phyloP scores from a whole-genome alignment of 64 coral and sea anemone species.

The Exaiptasia diaphana region DNA sequence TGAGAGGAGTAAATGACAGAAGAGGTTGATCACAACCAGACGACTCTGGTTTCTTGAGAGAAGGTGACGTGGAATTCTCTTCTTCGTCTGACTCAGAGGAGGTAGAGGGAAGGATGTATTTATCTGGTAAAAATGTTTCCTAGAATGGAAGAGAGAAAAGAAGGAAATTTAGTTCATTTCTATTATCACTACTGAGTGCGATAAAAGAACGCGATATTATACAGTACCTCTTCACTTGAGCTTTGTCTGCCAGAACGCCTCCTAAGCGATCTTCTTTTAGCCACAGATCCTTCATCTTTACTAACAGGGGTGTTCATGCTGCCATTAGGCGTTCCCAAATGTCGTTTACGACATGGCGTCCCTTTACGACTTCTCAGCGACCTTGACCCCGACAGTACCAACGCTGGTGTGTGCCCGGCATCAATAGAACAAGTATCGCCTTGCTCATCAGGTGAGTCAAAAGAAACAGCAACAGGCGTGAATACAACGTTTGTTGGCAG shows the following conservation, averaged over 20 bases:
- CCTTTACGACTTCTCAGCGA: background rate
- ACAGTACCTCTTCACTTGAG: background rate
- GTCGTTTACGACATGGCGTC: background rate
- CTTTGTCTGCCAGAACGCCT: background rate
- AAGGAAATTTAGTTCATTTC: background rate
- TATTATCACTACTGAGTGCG: background rate
- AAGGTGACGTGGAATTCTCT: background rate
- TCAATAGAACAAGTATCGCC: background rate
- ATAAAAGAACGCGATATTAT: background rate
- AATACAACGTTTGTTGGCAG: background rate
- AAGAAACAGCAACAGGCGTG: slow-evolving; percentile 7
- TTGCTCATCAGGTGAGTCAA: background rate
- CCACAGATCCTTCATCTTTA: background rate
- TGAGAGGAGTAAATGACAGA: background rate
- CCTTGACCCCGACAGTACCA: too few relatives aligned
- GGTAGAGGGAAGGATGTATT: background rate
- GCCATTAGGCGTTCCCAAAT: too few relatives aligned
- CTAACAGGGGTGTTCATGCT: too few relatives aligned
- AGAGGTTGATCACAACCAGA: slow-evolving; percentile 4
- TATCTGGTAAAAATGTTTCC: background rate
- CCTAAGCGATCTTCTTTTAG: background rate
- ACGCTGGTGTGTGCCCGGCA: background rate
- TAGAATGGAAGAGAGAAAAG: background rate
- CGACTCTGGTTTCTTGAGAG: background rate
- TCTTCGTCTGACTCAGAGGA: background rate